A percentile compares a stretch with the other conserved stretches of the same genome.
These are phyloP conservation scores for Silurus lanzhouensis DNA, from an alignment of 2,797 vertebrate genomes.

Conservation along the genomic window DNA sequence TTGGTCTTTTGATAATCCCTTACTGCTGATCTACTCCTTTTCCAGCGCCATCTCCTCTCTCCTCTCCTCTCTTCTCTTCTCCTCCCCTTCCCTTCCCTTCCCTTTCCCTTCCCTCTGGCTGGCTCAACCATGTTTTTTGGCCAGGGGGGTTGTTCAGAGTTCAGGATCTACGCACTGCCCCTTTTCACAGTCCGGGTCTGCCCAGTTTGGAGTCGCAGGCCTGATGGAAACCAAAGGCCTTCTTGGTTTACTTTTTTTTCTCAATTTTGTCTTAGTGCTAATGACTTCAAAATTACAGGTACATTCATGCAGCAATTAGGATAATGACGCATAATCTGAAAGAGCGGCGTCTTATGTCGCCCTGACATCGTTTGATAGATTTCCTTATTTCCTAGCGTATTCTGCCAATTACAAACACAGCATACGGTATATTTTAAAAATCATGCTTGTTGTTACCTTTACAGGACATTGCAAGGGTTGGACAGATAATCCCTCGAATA, in stretches of 20 bases:
- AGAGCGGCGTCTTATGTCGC: background rate
- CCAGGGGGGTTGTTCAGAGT: slow-evolving; percentile 75
- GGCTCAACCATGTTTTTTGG: slow-evolving; percentile 68
- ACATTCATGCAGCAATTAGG: background rate
- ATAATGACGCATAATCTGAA: background rate
- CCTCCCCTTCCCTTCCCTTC: slow-evolving; percentile 54
- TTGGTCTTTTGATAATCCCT: slow-evolving; percentile 53
- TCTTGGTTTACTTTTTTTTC: slow-evolving; percentile 63
- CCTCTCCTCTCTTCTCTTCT: slow-evolving; percentile 48
- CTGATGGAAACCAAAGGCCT: slow-evolving; percentile 50
- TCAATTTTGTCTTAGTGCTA: background rate
- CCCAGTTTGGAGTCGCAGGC: slow-evolving; percentile 40
- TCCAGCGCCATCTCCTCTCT: slow-evolving; percentile 46
- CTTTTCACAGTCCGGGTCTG: slow-evolving; percentile 64
- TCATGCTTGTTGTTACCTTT: background rate
- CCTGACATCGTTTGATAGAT: background rate
- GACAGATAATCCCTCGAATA: slow-evolving; percentile 41
- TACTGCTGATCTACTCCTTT: slow-evolving; percentile 49
- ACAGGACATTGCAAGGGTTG: slow-evolving; percentile 40
- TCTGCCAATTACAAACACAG: background rate
- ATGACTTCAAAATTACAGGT: background rate
- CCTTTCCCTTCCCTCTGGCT: slow-evolving; percentile 66
- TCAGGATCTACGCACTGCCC: slow-evolving; percentile 70
- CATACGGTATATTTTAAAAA: background rate
- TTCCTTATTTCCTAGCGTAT: background rate